Conservation (phyloP, 2,113 vertebrate genomes). For the Trinectes maculatus region DNA sequence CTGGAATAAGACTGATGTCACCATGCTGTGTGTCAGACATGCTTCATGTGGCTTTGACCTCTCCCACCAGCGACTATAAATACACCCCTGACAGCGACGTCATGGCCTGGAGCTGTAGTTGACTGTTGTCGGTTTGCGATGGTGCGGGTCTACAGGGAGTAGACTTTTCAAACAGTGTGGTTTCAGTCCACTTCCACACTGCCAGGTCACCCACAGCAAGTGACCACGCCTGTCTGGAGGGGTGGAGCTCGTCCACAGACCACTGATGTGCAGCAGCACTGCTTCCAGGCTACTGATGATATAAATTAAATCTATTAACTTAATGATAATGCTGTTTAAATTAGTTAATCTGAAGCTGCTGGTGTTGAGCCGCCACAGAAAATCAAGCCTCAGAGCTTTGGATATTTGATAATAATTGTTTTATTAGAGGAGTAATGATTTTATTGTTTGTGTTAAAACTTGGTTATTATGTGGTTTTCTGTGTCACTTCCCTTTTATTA, state of each 20-base stretch:
- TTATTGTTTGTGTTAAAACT: conserved; percentile 4
- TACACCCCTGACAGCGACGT: conserved; percentile 33
- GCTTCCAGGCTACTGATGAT: background rate
- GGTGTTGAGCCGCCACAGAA: conserved; percentile 1
- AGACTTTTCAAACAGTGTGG: conserved; percentile 50
- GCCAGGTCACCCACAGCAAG: conserved; percentile 32
- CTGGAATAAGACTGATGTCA: conserved; percentile 70
- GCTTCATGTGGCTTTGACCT: conserved; percentile 24
- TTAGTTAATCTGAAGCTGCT: background rate
- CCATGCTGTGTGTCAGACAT: conserved; percentile 23
- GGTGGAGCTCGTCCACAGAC: background rate
- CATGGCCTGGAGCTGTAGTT: conserved; percentile 22
- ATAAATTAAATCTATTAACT: background rate
- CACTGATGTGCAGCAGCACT: background rate
- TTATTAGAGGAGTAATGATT: conserved; percentile 6
- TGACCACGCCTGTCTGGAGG: conserved; percentile 59
- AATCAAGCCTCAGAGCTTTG: background rate
- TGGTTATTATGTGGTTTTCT: conserved; percentile 5
- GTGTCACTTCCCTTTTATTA: background rate
- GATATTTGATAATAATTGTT: background rate
- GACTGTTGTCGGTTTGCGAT: conserved; percentile 1
- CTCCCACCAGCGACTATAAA: conserved; percentile 49
- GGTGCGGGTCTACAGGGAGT: conserved; percentile 44
- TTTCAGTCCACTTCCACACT: conserved; percentile 37
- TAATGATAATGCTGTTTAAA: background rate